Evolutionary conservation across 1,140 invertebrate species (phyloP).

Genomic region (Tetragonula clypearis): DNA sequence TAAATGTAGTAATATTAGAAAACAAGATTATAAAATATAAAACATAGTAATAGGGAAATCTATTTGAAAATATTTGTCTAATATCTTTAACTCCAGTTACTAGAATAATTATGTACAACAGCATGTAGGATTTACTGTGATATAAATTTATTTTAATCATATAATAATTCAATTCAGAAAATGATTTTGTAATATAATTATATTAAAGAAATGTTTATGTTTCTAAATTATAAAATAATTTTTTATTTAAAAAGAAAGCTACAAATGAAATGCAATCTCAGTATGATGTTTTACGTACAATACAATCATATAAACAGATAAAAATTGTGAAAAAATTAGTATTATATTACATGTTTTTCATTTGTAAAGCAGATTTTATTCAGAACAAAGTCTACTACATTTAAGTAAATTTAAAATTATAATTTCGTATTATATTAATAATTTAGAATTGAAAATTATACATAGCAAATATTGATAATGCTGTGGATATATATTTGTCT

Average conservation of each 20-base stretch:
- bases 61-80: not conserved
- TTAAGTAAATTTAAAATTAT: not conserved
- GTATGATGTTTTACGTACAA: not conserved
- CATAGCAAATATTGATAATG: not conserved
- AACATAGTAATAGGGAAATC: not conserved
- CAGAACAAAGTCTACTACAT: not conserved
- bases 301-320: not conserved
- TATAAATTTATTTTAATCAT: conserved; percentile 9
- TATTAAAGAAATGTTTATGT: not conserved
- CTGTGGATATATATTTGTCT: not conserved
- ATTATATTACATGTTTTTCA: not conserved
- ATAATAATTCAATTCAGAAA: not conserved
- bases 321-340: not conserved
- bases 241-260: not conserved
- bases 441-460: not conserved
- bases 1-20: not conserved
- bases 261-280: not conserved
- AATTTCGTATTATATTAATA: not conserved
- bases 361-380: not conserved
- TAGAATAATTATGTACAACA: not conserved
- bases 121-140: conserved; percentile 6
- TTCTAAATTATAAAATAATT: not conserved
- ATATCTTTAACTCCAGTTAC: not conserved
- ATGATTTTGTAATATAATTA: not conserved
- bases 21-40: not conserved